Conservation (phyloP, 2,888 invertebrate genomes). For the Eumerus sabulonum region DNA sequence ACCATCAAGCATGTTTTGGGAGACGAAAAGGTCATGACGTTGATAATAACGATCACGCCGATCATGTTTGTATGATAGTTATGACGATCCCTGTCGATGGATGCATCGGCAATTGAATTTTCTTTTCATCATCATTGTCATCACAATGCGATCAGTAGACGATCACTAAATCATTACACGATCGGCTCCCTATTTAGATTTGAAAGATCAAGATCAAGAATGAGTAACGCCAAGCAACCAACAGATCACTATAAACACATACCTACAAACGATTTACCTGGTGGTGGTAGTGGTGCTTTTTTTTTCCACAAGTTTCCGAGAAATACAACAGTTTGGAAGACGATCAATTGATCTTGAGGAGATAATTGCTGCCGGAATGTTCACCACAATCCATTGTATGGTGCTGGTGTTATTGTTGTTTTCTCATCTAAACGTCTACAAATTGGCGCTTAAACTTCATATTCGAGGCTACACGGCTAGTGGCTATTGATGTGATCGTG, state of each 20-base stretch:
- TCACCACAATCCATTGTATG: constrained; percentile 23
- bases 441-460: constrained; percentile 63
- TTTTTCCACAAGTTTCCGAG: constrained; percentile 46
- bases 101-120: constrained; percentile 18
- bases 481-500: constrained; percentile 13
- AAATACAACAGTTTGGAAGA: constrained; percentile 54
- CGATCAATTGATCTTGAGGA: constrained; percentile 60
- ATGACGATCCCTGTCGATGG: constrained; percentile 28
- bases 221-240: neutral
- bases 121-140: constrained; percentile 14
- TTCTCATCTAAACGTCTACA: constrained; percentile 35
- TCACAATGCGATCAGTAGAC: neutral
- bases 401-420: constrained; percentile 23
- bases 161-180: constrained; percentile 25
- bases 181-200: neutral
- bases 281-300: no score
- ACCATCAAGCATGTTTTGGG: no score
- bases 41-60: constrained; percentile 24
- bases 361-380: constrained; percentile 59
- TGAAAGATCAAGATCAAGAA: constrained; percentile 33
- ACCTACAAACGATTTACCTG: no score
- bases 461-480: neutral
- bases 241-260: no score
- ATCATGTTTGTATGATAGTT: constrained; percentile 39
- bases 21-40: constrained; percentile 27